Evolutionary conservation across 2,797 vertebrate genomes (phyloP).

Genomic region (Syncerus caffer): DNA sequence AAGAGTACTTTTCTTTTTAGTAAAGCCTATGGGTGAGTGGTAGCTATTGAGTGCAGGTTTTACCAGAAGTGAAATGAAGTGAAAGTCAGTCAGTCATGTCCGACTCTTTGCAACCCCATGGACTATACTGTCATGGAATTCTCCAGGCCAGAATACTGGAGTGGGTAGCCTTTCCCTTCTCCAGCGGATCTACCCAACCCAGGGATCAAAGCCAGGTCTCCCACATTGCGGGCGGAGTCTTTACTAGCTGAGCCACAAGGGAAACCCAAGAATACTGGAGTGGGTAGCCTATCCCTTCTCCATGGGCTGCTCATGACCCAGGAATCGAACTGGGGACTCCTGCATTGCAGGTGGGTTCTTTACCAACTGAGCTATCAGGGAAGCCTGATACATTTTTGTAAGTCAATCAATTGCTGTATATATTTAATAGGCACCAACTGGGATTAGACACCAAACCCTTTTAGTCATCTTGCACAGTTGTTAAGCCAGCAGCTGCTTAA

Average conservation of each 20-base stretch:
- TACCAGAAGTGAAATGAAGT: neutral
- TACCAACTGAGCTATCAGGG: neutral
- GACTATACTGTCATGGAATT: neutral
- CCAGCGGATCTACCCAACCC: neutral
- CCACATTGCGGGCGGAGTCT: fast-evolving
- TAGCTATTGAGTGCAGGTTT: neutral
- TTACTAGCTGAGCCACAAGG: neutral
- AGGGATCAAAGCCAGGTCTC: neutral
- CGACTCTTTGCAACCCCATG: neutral
- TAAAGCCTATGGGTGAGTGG: neutral
- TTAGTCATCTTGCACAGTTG: neutral
- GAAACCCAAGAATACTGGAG: neutral
- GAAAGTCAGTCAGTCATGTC: neutral
- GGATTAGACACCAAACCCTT: neutral
- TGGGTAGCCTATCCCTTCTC: neutral
- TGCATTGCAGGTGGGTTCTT: neutral
- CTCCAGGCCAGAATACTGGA: neutral
- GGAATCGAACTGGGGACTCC: neutral
- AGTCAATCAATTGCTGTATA: neutral
- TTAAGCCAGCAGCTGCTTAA: conserved; percentile 4
- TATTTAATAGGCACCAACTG: neutral
- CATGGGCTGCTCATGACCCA: neutral
- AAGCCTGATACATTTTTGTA: neutral
- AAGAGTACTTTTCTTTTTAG: too few relatives aligned
- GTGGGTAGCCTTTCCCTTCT: neutral